Evolutionary conservation across 1,140 invertebrate species (phyloP).

Genomic region (Aphaenogaster ashmeadi): DNA sequence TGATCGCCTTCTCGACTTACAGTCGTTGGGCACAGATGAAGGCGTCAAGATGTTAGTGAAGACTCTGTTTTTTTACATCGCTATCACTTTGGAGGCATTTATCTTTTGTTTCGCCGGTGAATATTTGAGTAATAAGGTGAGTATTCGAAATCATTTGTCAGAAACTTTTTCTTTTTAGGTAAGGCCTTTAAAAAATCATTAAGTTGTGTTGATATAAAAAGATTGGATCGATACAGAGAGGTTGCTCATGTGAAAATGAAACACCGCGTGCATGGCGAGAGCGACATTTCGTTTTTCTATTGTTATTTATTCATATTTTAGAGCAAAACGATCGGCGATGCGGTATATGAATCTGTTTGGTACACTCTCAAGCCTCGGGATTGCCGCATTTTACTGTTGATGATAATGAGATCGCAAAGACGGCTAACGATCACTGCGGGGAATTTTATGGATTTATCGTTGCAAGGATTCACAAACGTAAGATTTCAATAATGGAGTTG

Average conservation of each 20-base stretch:
- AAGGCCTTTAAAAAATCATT: neutral
- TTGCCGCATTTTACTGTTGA: slow-evolving; percentile 50
- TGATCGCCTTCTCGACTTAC: neutral
- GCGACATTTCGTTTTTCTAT: neutral
- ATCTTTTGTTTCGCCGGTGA: slow-evolving; percentile 68
- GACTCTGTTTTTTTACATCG: slow-evolving; percentile 59
- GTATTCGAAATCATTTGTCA: slow-evolving; percentile 5
- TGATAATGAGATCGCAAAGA: slow-evolving; percentile 70
- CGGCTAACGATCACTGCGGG: slow-evolving; percentile 65
- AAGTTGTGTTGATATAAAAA: neutral
- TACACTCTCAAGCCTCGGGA: slow-evolving; percentile 58
- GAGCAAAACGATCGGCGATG: slow-evolving; percentile 44
- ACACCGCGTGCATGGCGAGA: neutral
- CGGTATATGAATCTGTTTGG: slow-evolving; percentile 63
- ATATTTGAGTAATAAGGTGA: slow-evolving; percentile 67
- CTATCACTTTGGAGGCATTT: slow-evolving; percentile 63
- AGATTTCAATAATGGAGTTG: slow-evolving; percentile 10
- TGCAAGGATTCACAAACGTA: slow-evolving; percentile 67
- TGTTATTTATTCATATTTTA: slow-evolving; percentile 34
- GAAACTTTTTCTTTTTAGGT: neutral
- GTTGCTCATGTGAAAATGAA: neutral
- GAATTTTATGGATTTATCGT: slow-evolving; percentile 66
- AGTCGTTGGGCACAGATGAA: slow-evolving; percentile 42
- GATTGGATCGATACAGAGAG: neutral
- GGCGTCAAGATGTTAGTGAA: slow-evolving; percentile 19